Percentiles rank a stretch among this genome's conserved stretches.
Conservation (phyloP, 2,113 vertebrate genomes). For the Oncorhynchus tshawytscha region DNA sequence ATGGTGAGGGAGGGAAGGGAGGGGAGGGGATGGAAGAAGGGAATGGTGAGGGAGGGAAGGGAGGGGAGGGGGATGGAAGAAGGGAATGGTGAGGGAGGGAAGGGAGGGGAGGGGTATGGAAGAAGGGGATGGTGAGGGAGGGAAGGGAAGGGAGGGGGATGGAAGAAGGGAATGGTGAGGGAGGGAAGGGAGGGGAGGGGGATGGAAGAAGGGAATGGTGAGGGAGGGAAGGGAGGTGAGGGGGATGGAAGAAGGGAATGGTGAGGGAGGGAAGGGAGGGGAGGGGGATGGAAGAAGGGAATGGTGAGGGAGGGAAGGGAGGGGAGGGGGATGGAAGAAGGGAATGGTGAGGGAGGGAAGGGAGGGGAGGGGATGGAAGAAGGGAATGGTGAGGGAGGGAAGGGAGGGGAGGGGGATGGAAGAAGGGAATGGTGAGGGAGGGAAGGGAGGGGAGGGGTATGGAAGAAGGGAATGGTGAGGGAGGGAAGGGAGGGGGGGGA, state of each 20-base stretch:
- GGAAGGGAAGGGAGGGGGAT: background rate
- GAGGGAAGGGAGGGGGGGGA: background rate
- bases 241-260: background rate
- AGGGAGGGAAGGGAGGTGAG: background rate
- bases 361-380: background rate
- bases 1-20: conserved; percentile 1
- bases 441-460: background rate
- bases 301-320: conserved; percentile 5
- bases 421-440: background rate
- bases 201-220: no score
- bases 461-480: background rate
- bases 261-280: conserved; percentile 6
- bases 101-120: background rate
- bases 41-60: conserved; percentile 5
- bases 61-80: no score
- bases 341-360: background rate
- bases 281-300: no score
- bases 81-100: background rate
- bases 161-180: background rate
- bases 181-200: background rate
- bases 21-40: no score
- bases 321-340: no score
- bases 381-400: background rate
- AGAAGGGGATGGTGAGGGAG: conserved; percentile 1
- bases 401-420: background rate